These are phyloP conservation scores for Numenius phaeopus DNA, from an alignment of 2,797 vertebrate genomes.

Conservation along the genomic window DNA sequence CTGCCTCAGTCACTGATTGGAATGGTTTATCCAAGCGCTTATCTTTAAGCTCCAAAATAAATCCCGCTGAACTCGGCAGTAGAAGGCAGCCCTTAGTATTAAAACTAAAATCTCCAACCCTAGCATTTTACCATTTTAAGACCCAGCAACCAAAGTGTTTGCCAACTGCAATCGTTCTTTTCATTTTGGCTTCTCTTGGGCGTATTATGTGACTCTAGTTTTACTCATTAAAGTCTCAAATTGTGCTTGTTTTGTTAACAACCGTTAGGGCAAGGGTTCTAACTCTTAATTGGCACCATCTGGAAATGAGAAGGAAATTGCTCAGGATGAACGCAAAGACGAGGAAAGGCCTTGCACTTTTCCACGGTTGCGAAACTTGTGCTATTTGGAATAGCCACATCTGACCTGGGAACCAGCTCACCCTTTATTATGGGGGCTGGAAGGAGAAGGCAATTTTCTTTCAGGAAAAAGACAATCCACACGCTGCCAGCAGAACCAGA, in stretches of 20 bases:
- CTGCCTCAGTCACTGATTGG: background rate
- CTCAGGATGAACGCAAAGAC: background rate
- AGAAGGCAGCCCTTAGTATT: background rate
- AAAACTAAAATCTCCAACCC: constrained; percentile 22
- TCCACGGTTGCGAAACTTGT: constrained; percentile 32
- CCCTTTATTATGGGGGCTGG: background rate
- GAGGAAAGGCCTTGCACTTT: constrained; percentile 15
- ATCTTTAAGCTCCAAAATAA: background rate
- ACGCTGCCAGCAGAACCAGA: background rate
- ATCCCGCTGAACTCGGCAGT: background rate
- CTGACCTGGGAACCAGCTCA: background rate
- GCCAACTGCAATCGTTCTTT: constrained; percentile 14
- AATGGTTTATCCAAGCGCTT: background rate
- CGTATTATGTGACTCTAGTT: constrained; percentile 56
- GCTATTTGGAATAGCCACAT: constrained; percentile 17
- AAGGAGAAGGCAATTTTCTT: background rate
- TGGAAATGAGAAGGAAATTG: constrained; percentile 60
- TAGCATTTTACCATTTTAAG: constrained; percentile 1
- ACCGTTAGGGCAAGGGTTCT: constrained; percentile 66
- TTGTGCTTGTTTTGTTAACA: constrained; percentile 73
- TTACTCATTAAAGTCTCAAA: constrained; percentile 71
- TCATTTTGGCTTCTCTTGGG: constrained; percentile 64
- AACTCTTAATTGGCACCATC: constrained; percentile 76
- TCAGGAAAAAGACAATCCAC: background rate
- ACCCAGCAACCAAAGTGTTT: constrained; percentile 5